These are phyloP conservation scores for Cirrhinus molitorella DNA, from an alignment of 2,797 vertebrate species.

Conservation along the genomic window DNA sequence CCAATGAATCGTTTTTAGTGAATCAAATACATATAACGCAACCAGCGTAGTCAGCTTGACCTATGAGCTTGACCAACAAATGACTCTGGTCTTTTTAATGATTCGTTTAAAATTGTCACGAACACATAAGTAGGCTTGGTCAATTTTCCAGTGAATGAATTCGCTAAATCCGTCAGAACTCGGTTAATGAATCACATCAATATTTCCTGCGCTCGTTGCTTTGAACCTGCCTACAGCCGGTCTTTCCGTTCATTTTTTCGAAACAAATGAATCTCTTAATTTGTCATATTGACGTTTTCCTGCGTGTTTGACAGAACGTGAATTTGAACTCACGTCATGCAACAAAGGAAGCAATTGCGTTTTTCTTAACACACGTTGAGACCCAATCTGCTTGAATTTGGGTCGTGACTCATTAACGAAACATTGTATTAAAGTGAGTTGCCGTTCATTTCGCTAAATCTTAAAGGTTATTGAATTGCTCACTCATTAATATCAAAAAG, in stretches of 20 bases:
- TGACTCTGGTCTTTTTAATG: not conserved
- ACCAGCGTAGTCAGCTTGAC: no score
- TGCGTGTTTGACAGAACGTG: not conserved
- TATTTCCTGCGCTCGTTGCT: not conserved
- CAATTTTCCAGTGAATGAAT: not conserved
- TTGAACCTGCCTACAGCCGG: not conserved
- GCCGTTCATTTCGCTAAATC: no score
- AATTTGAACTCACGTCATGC: not conserved
- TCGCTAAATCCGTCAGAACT: not conserved
- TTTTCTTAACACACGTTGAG: not conserved
- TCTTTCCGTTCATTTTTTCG: not conserved
- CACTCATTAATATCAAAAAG: no score
- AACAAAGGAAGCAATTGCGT: not conserved
- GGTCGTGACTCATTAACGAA: not conserved
- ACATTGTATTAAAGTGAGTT: no score
- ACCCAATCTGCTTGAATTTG: no score
- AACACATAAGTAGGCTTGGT: not conserved
- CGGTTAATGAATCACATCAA: not conserved
- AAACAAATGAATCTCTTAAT: not conserved
- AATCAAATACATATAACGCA: no score
- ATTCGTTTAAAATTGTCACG: not conserved
- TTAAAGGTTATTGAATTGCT: no score
- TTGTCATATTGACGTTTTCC: not conserved
- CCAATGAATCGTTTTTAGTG: no score
- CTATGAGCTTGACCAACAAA: no score